Base-by-base conservation (phyloP, 2,797 vertebrate species). In the Tarsius wallacei region DNA sequence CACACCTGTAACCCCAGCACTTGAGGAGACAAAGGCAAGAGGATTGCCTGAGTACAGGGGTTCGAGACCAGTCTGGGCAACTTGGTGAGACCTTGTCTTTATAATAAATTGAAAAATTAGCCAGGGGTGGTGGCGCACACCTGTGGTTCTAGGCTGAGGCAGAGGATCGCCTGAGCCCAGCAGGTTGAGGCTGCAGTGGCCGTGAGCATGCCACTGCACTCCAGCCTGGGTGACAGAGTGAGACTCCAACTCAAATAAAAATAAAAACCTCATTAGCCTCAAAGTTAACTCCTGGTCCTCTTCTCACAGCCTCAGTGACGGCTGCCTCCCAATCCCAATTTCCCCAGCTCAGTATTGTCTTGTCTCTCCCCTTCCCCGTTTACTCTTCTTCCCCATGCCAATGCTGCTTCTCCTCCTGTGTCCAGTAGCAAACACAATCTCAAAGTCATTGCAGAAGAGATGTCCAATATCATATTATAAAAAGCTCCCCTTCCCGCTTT, bases 391-490 rank as follows among this genome's bases (percentile, higher is more conserved):
- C 61, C 14, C 26, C 49, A 36, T 16, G 33, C 12, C 80, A 81
- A 24, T 12, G n/a, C 64, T 70, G 64, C 10, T 82, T 24, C 33
- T 93, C 51, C 17, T 82, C n/a, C 42, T 36, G 17, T 70, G 42
- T 16, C 88, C 68, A 31, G 47, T 90, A 94, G 68, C 24, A 73
- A 84, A 21, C 80, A 94, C 76, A 80, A 47, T 73, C 59, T 84
- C 53, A 73, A 87, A 87, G 26, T 83, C 74, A 87, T 17, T 1
- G 49, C 66, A 16, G 66, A 83, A 33, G n/a, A 87, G 49, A 70
- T 16, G 15, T 57, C 28, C 77, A 64, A 59, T 85, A 17, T 71
- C 33, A 77, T 28, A 61, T 42, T 57, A 82, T 42, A 42, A 89
- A 91, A 82, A 68, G 28, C 22, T 89, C 47, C 63, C 53, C n/a